Evolutionary conservation across 2,888 invertebrate genomes (phyloP).

Genomic region (Bibio marci): DNA sequence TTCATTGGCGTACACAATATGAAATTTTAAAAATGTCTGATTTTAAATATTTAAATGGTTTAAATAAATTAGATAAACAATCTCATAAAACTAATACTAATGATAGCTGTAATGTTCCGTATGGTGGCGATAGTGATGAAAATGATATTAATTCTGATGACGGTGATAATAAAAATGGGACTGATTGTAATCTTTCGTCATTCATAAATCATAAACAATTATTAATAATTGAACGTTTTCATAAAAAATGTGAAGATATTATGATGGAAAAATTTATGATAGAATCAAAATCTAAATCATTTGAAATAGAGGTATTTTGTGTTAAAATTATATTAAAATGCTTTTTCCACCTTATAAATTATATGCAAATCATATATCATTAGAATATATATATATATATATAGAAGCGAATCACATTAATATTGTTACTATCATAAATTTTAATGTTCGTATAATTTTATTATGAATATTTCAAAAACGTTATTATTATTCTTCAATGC

Average conservation of each 20-base stretch:
- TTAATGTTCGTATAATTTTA: too few species aligned
- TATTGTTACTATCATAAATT: too few species aligned
- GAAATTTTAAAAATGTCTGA: slow-evolving; percentile 43
- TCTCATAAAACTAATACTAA: slow-evolving; percentile 14
- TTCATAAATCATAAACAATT: slow-evolving; percentile 25
- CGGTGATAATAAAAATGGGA: not conserved
- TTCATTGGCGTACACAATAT: slow-evolving; percentile 56
- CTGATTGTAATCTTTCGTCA: not conserved
- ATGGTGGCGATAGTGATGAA: not conserved
- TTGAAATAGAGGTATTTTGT: slow-evolving; percentile 25
- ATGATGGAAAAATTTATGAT: slow-evolving; percentile 22
- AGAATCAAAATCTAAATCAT: slow-evolving; percentile 23
- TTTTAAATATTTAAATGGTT: slow-evolving; percentile 16
- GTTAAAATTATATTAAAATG: not conserved
- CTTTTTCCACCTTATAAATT: too few species aligned
- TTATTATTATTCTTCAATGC: too few species aligned
- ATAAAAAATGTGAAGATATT: slow-evolving; percentile 25
- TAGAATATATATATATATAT: too few species aligned
- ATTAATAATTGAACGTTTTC: slow-evolving; percentile 22
- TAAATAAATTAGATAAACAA: slow-evolving; percentile 14
- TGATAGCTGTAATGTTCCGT: not conserved
- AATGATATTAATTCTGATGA: not conserved
- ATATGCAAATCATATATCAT: too few species aligned
- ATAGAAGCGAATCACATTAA: not conserved
- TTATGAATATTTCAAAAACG: too few species aligned